Base-by-base conservation (phyloP, 2,888 invertebrate genomes). In the Biston stratarius region DNA sequence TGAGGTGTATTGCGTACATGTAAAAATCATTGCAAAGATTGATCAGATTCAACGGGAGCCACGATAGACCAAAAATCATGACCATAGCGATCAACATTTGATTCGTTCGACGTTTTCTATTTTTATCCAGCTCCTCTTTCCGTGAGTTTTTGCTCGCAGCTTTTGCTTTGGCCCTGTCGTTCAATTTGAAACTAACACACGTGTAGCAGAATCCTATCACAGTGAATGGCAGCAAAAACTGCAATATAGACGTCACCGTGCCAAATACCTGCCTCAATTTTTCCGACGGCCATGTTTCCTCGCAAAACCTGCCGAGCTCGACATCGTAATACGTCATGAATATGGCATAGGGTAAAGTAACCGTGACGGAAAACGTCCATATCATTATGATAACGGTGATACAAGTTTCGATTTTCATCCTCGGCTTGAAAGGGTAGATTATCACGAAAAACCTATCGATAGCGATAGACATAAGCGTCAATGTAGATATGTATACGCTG, bases 81-180 rank as follows among this genome's bases (percentile, higher is more conserved):
- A 98, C 99, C 99, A 99, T 99, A 1, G 98, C 97, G 69, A 99
- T 98, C 68, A 99, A 93, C 99, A 99, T 99, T 74, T 98, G 96
- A 88, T 99, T 99, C 8, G 99, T 99, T 48, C 98, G 95, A 62
- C 97, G 95, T 83, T 99, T 99, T 64, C 99, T 95, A 80, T 97
- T 97, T 60, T 98, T 96, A 83, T 99, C 99, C 14, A 96, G 95
- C 83, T 98, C 98, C 84, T 98, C 98, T 82, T 97, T 96, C 9
- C 96, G 95, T n/a, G 97, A 96, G 63, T 97, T 97, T 81, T 97
- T 97, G 51, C 95, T 96, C 0, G 98, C 98, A 0, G 98, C 98
- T 83, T 98, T 98, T 64, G 96, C 95, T 83, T 96, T 96, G 5
- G 97, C 97, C 24, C 98, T 95, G 81, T 97, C 97, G 82, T 97